These are phyloP conservation scores for Nebria salina DNA, from an alignment of 2,888 invertebrate species.

Conservation along the genomic window DNA sequence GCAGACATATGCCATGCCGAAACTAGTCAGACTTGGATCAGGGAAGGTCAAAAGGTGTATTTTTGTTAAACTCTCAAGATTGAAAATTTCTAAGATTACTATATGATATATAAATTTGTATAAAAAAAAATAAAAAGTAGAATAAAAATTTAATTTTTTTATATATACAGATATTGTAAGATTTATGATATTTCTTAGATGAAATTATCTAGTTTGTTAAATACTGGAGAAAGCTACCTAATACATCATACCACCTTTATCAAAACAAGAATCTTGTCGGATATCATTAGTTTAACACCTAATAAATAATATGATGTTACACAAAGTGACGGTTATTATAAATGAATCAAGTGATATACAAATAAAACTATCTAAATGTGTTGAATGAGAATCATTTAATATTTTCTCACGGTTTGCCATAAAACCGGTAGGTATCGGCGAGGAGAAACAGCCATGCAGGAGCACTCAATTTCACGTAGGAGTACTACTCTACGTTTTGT, in stretches of 20 bases:
- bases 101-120: too few relatives aligned
- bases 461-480: neutral
- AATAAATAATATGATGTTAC: slow-evolving; percentile 1
- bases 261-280: neutral
- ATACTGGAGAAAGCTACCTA: too few relatives aligned
- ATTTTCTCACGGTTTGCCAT: neutral
- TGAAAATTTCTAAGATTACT: too few relatives aligned
- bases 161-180: too few relatives aligned
- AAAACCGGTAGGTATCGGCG: neutral
- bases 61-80: too few relatives aligned
- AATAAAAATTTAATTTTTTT: too few relatives aligned
- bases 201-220: too few relatives aligned
- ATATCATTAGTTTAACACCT: neutral
- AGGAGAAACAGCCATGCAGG: neutral
- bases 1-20: too few relatives aligned
- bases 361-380: neutral
- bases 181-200: too few relatives aligned
- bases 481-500: neutral
- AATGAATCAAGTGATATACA: neutral
- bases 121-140: too few relatives aligned
- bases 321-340: neutral
- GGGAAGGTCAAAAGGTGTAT: too few relatives aligned
- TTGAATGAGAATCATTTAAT: neutral
- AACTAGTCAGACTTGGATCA: too few relatives aligned
- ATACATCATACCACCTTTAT: neutral